Base-by-base conservation (phyloP, 2,113 vertebrate species). In the Tautogolabrus adspersus region DNA sequence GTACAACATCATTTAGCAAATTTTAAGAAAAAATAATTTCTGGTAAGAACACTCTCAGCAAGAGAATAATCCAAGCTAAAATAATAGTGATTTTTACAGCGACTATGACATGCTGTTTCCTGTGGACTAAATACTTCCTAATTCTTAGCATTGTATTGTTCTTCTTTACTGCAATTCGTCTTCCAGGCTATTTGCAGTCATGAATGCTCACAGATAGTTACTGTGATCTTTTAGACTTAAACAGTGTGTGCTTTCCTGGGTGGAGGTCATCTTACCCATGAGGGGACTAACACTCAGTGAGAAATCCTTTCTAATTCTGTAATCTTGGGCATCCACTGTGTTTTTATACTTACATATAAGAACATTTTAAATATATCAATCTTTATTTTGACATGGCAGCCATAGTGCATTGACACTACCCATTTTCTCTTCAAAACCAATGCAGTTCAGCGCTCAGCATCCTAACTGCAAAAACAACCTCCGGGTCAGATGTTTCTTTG, bases 141-240 rank as follows among this genome's bases (percentile, higher is more conserved):
- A 52, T 77, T 79, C 61, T 62, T 60, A 44, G 16, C 16, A 15
- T 21, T 57, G 38, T 42, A 51, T 57, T 23, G 66, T 76, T 81
- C 67, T 54, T 57, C 64, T 66, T 18, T 3, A 34, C 44, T 57
- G 19, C 69, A 59, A 66, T 79, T 72, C 65, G 79, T 83, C 80
- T 63, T 46, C 10, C 30, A 46, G 54, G 57, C 44, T 72, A 49
- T 82, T 44, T 62, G 44, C 18, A 67, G 54, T 66, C 51, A 16
- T 66, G 22, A 52, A 82, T 23, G 16, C 70, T 65, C 37, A 63
- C 40, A 55, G 64, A 83, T 82, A 13, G 57, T 46, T 56, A 62
- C 23, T 60, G 22, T 81, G 60, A 79, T 85, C 67, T 77, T 22
- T 70, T 47, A 22, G 38, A 71, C 52, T 49, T 60, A 57, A 66